Percentiles rank a stretch among this genome's conserved stretches.
phyloP scores from a whole-genome alignment of 1,140 invertebrate species.

The Caenorhabditis brenneri region DNA sequence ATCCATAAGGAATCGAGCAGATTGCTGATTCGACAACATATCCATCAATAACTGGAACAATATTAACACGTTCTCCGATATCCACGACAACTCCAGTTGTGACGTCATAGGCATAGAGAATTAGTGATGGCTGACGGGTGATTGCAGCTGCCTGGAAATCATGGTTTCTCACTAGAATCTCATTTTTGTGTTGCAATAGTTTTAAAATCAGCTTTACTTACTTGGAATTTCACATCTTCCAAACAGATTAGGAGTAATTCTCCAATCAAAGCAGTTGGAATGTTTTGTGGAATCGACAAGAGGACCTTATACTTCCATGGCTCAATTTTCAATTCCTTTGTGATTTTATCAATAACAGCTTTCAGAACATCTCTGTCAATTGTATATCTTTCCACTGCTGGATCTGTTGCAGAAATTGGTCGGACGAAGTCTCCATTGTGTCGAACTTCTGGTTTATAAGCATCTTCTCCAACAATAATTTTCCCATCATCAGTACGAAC shows the following conservation, averaged over 20 bases:
- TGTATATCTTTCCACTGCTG: conserved; percentile 75
- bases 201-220: too few relatives aligned
- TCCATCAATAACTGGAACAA: conserved; percentile 76
- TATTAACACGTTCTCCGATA: conserved; percentile 76
- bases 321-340: conserved; percentile 63
- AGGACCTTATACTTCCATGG: conserved; percentile 65
- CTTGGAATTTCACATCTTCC: conserved; percentile 65
- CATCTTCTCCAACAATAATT: conserved; percentile 74
- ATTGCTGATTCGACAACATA: conserved; percentile 71
- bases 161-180: too few relatives aligned
- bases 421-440: conserved; percentile 60
- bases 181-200: conserved; percentile 71
- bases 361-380: conserved; percentile 69
- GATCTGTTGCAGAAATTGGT: conserved; percentile 72
- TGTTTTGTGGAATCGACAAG: conserved; percentile 67
- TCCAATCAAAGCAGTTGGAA: conserved; percentile 62
- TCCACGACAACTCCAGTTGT: conserved; percentile 77
- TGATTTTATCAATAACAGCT: conserved; percentile 61
- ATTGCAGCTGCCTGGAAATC: conserved; percentile 74
- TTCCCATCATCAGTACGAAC: conserved; percentile 72
- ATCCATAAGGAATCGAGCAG: conserved; percentile 73
- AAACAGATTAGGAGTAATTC: conserved; percentile 62
- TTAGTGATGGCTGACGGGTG: conserved; percentile 75
- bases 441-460: conserved; percentile 72
- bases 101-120: conserved; percentile 77